Evolutionary conservation across 2,888 invertebrate species (phyloP), one percentile per base, ranked within the genome.

Genomic region (Mystacides longicornis): DNA sequence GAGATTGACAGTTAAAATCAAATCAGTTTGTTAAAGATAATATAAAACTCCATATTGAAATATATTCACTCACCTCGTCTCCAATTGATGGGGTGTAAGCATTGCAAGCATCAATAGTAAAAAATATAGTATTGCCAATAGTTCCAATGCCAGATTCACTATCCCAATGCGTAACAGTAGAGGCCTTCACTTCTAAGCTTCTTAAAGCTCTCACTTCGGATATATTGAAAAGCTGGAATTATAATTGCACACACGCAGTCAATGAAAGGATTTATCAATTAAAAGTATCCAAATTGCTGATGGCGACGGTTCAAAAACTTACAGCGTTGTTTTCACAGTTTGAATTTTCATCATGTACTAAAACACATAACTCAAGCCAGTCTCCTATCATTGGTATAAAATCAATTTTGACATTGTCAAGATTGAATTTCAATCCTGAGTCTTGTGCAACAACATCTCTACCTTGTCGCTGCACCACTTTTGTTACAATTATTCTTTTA

Each of bases 341-440:
- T 14, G 7, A 21, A 2, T 18, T 3, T 1, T 74, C 66, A 59
- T 81, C 79, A 67, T 86, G 77, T 51, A 81, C 69, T 58, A 78
- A 77, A 50, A 82, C 82, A 57, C 78, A 77, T 37, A 88, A 64
- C 66, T 80, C 78, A 19, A 89, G 65, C 76, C 84, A 83, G 67
- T 89, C 89, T 2, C 89, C 89, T 60, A 78, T 71, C 18, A 82
- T 69, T 1, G 88, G 88, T 42, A 86, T 68, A 67, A 88, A 85
- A 51, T 79, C 79, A 2, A 82, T 77, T 61, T 74, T 70, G 1
- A 86, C 77, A 49, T 75, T 68, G 65, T 88, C 83, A 49, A 89
- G 70, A 65, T 80, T 76, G 50, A 87, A 72, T 53, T 69, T 73
- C n/a, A 85, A 65, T 54, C 81, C 73, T 63, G 71, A 74, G 11